Conservation (phyloP, 2,797 vertebrate genomes). For the Acomys russatus region DNA sequence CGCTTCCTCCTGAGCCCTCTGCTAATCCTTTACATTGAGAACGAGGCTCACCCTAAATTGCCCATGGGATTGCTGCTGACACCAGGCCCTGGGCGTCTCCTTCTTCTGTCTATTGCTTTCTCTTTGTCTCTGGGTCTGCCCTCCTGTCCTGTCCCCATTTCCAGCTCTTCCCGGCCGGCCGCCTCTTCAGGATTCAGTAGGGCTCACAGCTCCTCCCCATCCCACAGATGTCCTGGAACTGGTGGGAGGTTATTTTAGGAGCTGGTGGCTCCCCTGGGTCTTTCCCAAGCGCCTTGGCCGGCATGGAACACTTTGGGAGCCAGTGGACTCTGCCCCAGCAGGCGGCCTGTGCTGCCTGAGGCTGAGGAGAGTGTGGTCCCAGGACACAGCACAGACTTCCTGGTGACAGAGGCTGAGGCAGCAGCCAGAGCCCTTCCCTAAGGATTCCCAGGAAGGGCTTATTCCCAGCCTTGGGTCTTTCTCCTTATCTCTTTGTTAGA, state of each 20-base stretch:
- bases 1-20: neutral
- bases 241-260: conserved; percentile 71
- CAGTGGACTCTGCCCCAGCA: fast-evolving
- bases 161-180: neutral
- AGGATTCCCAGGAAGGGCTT: neutral
- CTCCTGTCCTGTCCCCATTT: neutral
- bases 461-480: neutral
- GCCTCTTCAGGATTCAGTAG: neutral
- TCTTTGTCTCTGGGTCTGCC: neutral
- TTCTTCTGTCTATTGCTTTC: neutral
- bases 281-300: conserved; percentile 61
- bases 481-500: neutral
- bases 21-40: neutral
- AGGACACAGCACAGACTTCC: neutral
- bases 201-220: neutral
- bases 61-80: neutral
- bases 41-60: neutral
- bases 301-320: neutral
- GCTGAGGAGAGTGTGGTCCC: neutral
- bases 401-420: neutral
- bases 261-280: conserved; percentile 69
- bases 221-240: conserved; percentile 66
- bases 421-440: neutral
- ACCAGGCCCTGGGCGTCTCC: neutral
- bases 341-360: neutral